Conservation (phyloP, 2,113 vertebrate species). For the Callocephalon fimbriatum region DNA sequence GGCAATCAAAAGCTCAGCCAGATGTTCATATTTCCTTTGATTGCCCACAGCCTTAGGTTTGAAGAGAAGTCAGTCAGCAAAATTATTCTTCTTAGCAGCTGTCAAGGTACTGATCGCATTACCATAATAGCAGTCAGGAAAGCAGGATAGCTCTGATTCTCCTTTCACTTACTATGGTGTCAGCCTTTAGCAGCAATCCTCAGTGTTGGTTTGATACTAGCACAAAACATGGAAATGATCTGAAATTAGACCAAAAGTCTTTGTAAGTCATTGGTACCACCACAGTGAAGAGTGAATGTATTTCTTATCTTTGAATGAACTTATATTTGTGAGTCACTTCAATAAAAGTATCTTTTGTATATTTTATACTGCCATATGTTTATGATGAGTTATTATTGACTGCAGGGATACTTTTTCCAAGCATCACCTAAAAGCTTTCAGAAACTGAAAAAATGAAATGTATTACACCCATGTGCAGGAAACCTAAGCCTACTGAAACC, state of each 20-base stretch:
- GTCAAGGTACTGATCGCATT: constrained; percentile 32
- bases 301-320: not conserved
- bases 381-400: not conserved
- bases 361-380: not conserved
- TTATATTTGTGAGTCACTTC: not conserved
- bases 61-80: constrained; percentile 67
- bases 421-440: not conserved
- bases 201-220: not conserved
- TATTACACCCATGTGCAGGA: not conserved
- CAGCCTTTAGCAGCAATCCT: not conserved
- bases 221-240: not conserved
- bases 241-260: not conserved
- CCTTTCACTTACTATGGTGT: not conserved
- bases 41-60: constrained; percentile 62
- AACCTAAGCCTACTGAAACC: not conserved
- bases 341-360: not conserved
- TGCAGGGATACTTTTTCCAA: not conserved
- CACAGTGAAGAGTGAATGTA: not conserved
- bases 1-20: constrained; percentile 71
- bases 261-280: not conserved
- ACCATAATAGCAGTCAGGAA: constrained; percentile 28
- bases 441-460: not conserved
- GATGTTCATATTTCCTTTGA: constrained; percentile 76
- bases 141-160: not conserved
- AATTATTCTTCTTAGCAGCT: constrained; percentile 70